Evolutionary conservation across 2,113 vertebrate genomes (phyloP), one percentile per base, ranked within the genome.

Genomic region (Amphiprion ocellaris): DNA sequence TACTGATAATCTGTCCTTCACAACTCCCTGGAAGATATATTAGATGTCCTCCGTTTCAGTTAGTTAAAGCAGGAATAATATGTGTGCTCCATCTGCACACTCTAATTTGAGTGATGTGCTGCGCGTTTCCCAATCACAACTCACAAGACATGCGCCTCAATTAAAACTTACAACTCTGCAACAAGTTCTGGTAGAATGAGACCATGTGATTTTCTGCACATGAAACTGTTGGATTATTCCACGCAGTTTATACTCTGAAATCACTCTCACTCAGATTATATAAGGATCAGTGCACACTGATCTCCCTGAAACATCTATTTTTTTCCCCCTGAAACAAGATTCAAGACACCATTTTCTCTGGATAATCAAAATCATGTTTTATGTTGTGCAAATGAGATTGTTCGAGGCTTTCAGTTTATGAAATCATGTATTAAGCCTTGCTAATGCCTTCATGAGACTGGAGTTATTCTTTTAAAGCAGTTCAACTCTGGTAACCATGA

Each of bases 211-310:
- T 75, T 46, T 39, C 44, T 63, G 49, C 55, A 66, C 39, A 60
- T 75, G 53, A 59, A 39, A 70, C 61, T n/a, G 39, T 69, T 79
- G 37, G 50, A 50, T 26, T 69, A 46, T 52, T 73, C 67, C 16
- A 37, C 41, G 21, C 63, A 68, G 28, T 37, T 61, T 28, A 74
- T 69, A 24, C 62, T 59, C 56, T 73, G 62, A 72, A 77, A 77
- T 77, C 54, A 55, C 74, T 65, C 64, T 54, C 73, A 65, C 72
- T 77, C 77, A 81, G 72, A 83, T 83, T 69, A 77, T 54, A 53
- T 59, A 59, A 62, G 69, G 69, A 77, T 77, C 70, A 67, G 53
- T 82, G 76, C 49, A 78, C 66, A 68, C 26, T 65, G 60, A 80
- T 55, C 72, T 21, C 41, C 44, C 23, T 26, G 26, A 66, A 79